Conservation (phyloP, 2,797 vertebrate species). For the Enteromius argenteus region DNA sequence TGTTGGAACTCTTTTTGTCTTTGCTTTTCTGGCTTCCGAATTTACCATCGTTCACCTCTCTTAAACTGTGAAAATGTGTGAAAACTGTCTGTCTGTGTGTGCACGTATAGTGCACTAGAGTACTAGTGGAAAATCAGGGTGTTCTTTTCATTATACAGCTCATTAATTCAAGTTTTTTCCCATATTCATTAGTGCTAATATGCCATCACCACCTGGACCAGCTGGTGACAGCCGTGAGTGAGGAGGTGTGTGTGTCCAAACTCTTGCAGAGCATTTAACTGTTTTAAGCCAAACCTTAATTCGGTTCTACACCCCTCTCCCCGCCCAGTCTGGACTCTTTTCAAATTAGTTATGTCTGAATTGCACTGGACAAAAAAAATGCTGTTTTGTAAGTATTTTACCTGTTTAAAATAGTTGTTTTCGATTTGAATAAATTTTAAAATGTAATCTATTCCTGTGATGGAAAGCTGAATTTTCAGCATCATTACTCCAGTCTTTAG, state of each 20-base stretch:
- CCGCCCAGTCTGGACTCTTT: not conserved
- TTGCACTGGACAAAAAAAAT: not conserved
- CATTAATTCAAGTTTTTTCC: not conserved
- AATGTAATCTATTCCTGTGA: not conserved
- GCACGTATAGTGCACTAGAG: no score
- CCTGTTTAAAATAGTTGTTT: not conserved
- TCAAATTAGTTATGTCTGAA: not conserved
- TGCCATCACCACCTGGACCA: slow-evolving; percentile 1
- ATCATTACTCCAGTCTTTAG: not conserved
- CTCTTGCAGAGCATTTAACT: not conserved
- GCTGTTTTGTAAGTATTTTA: not conserved
- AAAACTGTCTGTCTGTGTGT: slow-evolving; percentile 5
- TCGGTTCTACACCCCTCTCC: not conserved
- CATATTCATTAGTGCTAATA: slow-evolving; percentile 42
- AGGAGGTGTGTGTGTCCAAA: not conserved
- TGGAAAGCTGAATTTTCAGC: not conserved
- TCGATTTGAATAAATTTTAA: not conserved
- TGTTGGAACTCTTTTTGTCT: slow-evolving; percentile 10
- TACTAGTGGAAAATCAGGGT: not conserved
- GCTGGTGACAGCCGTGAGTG: slow-evolving; percentile 20
- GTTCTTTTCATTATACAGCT: slow-evolving; percentile 7
- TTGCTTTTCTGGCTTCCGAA: not conserved
- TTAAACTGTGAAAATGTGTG: slow-evolving; percentile 6
- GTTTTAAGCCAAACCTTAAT: not conserved
- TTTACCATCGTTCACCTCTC: not conserved